Conservation (phyloP, 2,888 invertebrate species). For the Thecophora atra region DNA sequence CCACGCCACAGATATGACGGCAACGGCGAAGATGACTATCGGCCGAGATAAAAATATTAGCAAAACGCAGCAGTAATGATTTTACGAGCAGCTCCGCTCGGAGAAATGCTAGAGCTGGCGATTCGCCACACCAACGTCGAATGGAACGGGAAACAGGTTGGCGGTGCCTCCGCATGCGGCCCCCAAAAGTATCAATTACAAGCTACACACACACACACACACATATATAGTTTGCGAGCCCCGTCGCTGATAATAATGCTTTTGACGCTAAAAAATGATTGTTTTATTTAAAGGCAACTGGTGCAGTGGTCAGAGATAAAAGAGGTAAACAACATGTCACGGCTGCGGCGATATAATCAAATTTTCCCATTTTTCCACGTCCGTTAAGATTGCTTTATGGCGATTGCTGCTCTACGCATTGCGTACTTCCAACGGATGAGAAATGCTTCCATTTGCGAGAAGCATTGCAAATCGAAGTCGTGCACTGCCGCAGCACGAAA, state of each 20-base stretch:
- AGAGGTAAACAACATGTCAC: constrained; percentile 9
- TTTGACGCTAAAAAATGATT: constrained; percentile 12
- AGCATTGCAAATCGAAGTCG: not conserved
- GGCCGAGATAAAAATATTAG: constrained; percentile 28
- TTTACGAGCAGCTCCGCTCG: constrained; percentile 13
- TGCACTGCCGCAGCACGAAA: not conserved
- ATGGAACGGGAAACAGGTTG: not conserved
- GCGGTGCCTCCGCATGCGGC: not conserved
- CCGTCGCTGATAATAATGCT: constrained; percentile 1
- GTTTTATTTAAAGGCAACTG: constrained; percentile 2
- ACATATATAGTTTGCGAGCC: not conserved
- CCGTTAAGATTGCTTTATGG: not conserved
- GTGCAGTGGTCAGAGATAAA: not conserved
- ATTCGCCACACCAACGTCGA: not conserved
- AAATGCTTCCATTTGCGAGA: not conserved
- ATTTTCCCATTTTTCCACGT: not conserved
- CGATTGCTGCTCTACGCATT: not conserved
- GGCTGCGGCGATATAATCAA: constrained; percentile 5
- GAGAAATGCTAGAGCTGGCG: not conserved
- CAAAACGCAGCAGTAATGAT: constrained; percentile 19
- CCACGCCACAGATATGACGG: constrained; percentile 18
- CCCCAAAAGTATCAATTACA: constrained; percentile 19
- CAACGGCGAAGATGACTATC: constrained; percentile 24
- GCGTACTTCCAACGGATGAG: not conserved
- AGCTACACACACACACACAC: not conserved